These are phyloP conservation scores for Carcina quercana DNA, from an alignment of 2,888 invertebrate species.

Conservation along the genomic window DNA sequence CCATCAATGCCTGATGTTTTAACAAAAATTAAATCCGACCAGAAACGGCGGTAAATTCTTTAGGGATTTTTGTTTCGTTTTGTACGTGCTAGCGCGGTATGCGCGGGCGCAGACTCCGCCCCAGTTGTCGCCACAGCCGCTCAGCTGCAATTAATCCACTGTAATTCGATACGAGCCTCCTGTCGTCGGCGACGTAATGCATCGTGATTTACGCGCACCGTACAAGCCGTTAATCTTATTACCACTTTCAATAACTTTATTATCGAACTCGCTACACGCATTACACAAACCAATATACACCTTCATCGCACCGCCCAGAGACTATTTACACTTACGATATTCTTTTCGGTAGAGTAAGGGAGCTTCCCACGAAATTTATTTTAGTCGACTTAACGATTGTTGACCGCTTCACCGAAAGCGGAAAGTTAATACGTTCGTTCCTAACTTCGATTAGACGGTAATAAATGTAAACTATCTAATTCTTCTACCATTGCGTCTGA, in stretches of 20 bases:
- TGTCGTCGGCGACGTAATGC: slow-evolving; percentile 69
- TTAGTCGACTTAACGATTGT: slow-evolving; percentile 63
- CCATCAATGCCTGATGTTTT: slow-evolving; percentile 26
- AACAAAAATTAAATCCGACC: slow-evolving; percentile 29
- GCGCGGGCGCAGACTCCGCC: slow-evolving; percentile 38
- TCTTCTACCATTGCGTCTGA: slow-evolving; percentile 30
- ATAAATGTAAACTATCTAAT: slow-evolving; percentile 34
- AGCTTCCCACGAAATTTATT: slow-evolving; percentile 65
- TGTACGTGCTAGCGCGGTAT: slow-evolving; percentile 20
- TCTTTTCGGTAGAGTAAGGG: slow-evolving; percentile 38
- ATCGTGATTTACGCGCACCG: slow-evolving; percentile 67
- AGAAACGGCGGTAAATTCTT: slow-evolving; percentile 3
- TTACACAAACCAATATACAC: slow-evolving; percentile 47
- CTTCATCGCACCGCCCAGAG: slow-evolving; percentile 37
- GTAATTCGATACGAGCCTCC: slow-evolving; percentile 66
- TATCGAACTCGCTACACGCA: slow-evolving; percentile 42
- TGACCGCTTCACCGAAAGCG: slow-evolving; percentile 51
- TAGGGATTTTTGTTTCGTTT: slow-evolving; percentile 12
- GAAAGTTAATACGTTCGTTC: slow-evolving; percentile 49
- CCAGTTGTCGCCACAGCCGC: slow-evolving; percentile 47
- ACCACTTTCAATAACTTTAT: slow-evolving; percentile 73
- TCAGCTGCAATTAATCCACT: slow-evolving; percentile 64
- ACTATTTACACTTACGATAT: slow-evolving; percentile 35
- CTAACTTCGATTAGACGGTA: slow-evolving; percentile 47
- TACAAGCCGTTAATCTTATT: slow-evolving; percentile 70